Evolutionary conservation across 2,113 vertebrate genomes (phyloP).

Genomic region (Ophiodon elongatus): DNA sequence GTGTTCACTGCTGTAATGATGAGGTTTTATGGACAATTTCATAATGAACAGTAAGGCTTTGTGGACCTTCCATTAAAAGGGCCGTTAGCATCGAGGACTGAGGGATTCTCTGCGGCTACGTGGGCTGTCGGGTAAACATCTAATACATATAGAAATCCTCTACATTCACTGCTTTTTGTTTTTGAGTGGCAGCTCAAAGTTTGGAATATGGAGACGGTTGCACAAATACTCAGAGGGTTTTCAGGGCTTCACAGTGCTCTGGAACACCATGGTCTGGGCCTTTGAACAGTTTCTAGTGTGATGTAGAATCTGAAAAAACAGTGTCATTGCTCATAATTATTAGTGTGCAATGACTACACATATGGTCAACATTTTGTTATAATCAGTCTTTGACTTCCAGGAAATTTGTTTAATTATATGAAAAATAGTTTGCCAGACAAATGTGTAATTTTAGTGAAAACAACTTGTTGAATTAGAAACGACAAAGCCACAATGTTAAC

Average conservation of each 20-base stretch:
- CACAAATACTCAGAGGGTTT: background rate
- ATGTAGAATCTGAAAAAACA: constrained; percentile 1
- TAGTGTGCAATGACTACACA: background rate
- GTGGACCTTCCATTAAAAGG: constrained; percentile 28
- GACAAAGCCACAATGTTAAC: too few relatives aligned
- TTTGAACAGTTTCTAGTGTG: background rate
- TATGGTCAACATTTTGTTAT: background rate
- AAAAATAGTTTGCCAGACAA: background rate
- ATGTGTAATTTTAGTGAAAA: background rate
- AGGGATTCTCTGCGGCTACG: constrained; percentile 18
- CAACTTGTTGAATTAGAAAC: too few relatives aligned
- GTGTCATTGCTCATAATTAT: background rate
- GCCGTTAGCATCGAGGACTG: constrained; percentile 14
- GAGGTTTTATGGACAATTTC: constrained; percentile 50
- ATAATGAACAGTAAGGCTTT: constrained; percentile 54
- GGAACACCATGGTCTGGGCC: background rate
- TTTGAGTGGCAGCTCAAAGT: constrained; percentile 9
- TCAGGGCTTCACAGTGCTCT: constrained; percentile 16
- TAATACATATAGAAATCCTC: background rate
- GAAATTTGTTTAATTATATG: background rate
- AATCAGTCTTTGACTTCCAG: background rate
- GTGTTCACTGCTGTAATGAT: constrained; percentile 30
- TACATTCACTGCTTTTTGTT: background rate
- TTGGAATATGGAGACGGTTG: background rate
- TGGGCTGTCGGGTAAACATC: background rate